These are phyloP conservation scores for Portunus trituberculatus DNA, from an alignment of 1,140 invertebrate genomes.

Conservation along the genomic window DNA sequence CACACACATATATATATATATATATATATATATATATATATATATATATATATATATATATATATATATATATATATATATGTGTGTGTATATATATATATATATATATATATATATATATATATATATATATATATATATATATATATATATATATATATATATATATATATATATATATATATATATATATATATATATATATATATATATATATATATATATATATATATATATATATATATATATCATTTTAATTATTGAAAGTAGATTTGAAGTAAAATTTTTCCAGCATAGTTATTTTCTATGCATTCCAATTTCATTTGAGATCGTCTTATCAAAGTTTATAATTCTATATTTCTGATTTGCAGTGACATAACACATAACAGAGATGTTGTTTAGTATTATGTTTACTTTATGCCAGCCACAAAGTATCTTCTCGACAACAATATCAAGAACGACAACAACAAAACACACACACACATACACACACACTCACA, in stretches of 20 bases:
- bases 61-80: neutral
- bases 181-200: neutral
- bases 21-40: constrained; percentile 25
- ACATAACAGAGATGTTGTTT: too few relatives aligned
- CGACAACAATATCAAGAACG: too few relatives aligned
- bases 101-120: neutral
- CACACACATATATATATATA: neutral
- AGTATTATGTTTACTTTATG: too few relatives aligned
- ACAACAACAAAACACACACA: too few relatives aligned
- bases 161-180: neutral
- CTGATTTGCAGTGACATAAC: too few relatives aligned
- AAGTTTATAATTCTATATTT: too few relatives aligned
- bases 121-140: neutral
- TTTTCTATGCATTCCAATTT: neutral
- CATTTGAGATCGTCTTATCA: too few relatives aligned
- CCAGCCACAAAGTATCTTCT: too few relatives aligned
- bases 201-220: constrained; percentile 42
- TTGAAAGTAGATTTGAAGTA: neutral
- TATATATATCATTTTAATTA: constrained; percentile 3
- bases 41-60: neutral
- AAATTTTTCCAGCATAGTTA: neutral
- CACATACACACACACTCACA: too few relatives aligned
- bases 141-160: constrained; percentile 47
- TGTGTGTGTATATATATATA: neutral
- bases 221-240: constrained; percentile 34